Conservation (phyloP, 64 coral and sea anemone species). For the Actinia equina region DNA sequence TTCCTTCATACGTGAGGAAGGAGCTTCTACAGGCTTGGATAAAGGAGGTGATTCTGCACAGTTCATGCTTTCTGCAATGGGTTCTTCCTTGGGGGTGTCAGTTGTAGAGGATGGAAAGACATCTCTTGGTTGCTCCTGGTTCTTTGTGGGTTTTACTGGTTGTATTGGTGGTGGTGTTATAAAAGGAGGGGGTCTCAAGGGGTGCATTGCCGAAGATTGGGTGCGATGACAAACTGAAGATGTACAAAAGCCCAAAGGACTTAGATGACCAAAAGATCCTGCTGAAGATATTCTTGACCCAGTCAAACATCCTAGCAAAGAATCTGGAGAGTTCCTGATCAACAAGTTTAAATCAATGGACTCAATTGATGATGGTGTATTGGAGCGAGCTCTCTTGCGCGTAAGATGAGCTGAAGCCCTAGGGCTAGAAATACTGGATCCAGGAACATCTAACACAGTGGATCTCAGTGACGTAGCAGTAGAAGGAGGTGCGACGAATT, state of each 20-base stretch:
- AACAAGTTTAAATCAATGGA: constrained; percentile 90
- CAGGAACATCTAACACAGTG: constrained; percentile 76
- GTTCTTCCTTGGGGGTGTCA: constrained; percentile 58
- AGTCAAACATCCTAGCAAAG: constrained; percentile 76
- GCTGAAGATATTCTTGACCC: constrained; percentile 88
- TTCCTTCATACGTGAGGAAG: constrained; percentile 48
- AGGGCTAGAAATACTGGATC: constrained; percentile 74
- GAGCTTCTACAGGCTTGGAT: constrained; percentile 20
- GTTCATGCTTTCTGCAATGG: constrained; percentile 52
- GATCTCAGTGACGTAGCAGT: constrained; percentile 92
- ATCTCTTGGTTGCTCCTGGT: constrained; percentile 49
- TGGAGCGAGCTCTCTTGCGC: constrained; percentile 77
- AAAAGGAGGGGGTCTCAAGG: constrained; percentile 49
- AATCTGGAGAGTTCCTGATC: constrained; percentile 92
- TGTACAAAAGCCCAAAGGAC: constrained; percentile 86
- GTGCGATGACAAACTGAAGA: constrained; percentile 58
- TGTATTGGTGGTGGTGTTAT: constrained; percentile 70
- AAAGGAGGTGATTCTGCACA: constrained; percentile 52
- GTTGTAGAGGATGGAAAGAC: constrained; percentile 71
- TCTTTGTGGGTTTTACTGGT: constrained; percentile 46
- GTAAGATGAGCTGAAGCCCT: constrained; percentile 66
- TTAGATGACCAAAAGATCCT: constrained; percentile 95
- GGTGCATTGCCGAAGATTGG: constrained; percentile 19
- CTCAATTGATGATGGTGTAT: constrained; percentile 92
- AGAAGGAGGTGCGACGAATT: constrained; percentile 78